These are phyloP conservation scores for Myiotriccus ornatus DNA, from an alignment of 2,797 vertebrate species.

Conservation along the genomic window DNA sequence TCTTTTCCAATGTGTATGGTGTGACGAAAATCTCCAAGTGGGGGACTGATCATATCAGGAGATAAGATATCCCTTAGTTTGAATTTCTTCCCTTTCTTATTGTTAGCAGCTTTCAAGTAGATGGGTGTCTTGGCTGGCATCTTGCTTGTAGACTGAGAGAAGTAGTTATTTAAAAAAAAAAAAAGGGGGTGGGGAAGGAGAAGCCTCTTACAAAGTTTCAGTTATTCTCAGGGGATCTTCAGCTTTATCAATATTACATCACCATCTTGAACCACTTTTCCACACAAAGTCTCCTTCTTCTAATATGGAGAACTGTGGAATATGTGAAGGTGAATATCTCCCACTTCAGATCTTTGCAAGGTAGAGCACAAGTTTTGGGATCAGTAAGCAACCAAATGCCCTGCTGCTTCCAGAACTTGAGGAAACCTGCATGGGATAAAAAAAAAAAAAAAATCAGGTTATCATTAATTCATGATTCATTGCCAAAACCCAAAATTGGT, in stretches of 20 bases:
- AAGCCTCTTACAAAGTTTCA: slow-evolving; percentile 7
- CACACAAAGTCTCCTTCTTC: background rate
- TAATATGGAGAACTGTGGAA: background rate
- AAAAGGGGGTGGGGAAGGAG: background rate
- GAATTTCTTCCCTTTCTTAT: slow-evolving; percentile 95
- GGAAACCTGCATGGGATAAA: slow-evolving; percentile 64
- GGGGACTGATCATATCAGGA: slow-evolving; percentile 98
- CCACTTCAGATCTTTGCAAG: background rate
- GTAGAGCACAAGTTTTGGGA: background rate
- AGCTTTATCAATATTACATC: slow-evolving; percentile 45
- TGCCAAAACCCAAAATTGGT: background rate
- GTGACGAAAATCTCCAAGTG: slow-evolving; percentile 96
- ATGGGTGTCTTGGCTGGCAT: slow-evolving; percentile 99
- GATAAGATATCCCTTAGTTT: slow-evolving; percentile 95
- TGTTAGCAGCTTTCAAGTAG: slow-evolving; percentile 92
- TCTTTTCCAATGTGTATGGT: slow-evolving; percentile 97
- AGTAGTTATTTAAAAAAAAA: background rate
- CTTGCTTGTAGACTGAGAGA: slow-evolving; percentile 48
- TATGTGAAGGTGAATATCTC: background rate
- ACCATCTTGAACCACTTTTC: background rate
- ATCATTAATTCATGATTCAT: slow-evolving; percentile 15
- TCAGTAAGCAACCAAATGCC: background rate
- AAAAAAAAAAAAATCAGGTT: slow-evolving; percentile 17
- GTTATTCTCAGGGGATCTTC: background rate
- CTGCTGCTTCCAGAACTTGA: background rate